phyloP scores from a whole-genome alignment of 1,140 invertebrate species.

The Tenebrio molitor region DNA sequence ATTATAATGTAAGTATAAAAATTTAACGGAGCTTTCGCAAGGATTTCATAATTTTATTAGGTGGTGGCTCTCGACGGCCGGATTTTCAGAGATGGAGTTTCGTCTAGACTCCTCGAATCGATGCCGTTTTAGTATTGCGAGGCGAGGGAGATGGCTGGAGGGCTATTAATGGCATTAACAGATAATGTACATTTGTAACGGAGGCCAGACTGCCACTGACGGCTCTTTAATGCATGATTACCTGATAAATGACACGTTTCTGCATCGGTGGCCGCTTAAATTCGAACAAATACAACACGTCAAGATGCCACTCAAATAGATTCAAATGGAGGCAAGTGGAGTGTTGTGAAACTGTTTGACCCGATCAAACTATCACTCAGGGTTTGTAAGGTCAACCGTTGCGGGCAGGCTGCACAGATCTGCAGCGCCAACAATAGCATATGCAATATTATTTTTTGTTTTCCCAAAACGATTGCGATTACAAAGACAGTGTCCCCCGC shows the following conservation, averaged over 20 bases:
- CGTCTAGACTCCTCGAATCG: constrained; percentile 4
- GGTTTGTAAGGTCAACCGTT: too few species aligned
- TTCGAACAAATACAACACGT: not conserved
- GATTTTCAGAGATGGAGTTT: not conserved
- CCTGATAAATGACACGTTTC: constrained; percentile 12
- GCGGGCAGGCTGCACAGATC: too few species aligned
- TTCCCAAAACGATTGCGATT: too few species aligned
- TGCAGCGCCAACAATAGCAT: too few species aligned
- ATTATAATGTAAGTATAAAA: constrained; percentile 1
- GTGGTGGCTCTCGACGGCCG: not conserved
- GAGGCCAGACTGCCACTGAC: constrained; percentile 2
- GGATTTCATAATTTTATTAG: constrained; percentile 6
- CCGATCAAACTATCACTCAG: too few species aligned
- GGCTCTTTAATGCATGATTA: constrained; percentile 7
- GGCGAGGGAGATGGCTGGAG: not conserved
- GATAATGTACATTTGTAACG: constrained; percentile 30
- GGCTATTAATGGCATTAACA: constrained; percentile 8
- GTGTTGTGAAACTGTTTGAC: too few species aligned
- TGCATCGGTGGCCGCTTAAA: not conserved
- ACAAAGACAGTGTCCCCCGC: too few species aligned
- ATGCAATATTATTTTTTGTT: too few species aligned
- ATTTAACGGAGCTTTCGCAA: not conserved
- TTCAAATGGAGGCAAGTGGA: too few species aligned
- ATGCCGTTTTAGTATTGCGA: constrained; percentile 16
- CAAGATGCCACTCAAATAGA: too few species aligned